Evolutionary conservation across 2,113 vertebrate species (phyloP), one percentile per base, ranked within the genome.

Genomic region (Tachysurus fulvidraco): DNA sequence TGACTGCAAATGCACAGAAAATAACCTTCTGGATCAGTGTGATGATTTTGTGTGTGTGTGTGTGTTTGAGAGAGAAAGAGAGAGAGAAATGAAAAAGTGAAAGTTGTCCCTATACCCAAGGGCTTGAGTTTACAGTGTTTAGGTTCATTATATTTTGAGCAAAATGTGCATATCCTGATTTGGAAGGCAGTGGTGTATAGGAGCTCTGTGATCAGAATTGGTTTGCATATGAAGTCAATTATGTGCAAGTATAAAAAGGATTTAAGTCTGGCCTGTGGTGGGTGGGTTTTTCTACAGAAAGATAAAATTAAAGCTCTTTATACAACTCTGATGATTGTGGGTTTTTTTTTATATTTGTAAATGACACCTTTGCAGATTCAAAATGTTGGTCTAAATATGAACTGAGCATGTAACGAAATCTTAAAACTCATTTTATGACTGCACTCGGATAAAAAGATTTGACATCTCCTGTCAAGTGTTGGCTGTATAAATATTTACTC

Each of bases 261-360:
- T 83, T 71, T 44, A 65, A 54, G 69, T 87, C 52, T 83, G 71
- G 41, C 69, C 82, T 64, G 64, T 82, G 77, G 46, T 59, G 81
- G 59, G 54, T 83, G 85, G 28, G 23, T 77, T 85, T 94, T 93
- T 93, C 84, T 94, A 94, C 88, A 52, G 89, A 88, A 64, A 89
- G 76, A 73, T 87, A 83, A 91, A 95, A 93, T 94, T 93, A 94
- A 94, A 83, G 41, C 82, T 88, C 64, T 93, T 94, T 93, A 89
- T 91, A 91, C 59, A 87, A 41, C 23, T 28, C 59, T 76, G 54
- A 62, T 44, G 6, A 3, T 36, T 36, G 36, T 80, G 19, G 19
- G 30, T 71, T 83, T 7, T 23, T 76, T 23, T 50, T 60, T 62
- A 50, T 57, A 28, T 7, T 23, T 21, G 8, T n/a, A n/a, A 74